Conservation (phyloP, 2,113 vertebrate genomes). For the Oreocharis arfaki region DNA sequence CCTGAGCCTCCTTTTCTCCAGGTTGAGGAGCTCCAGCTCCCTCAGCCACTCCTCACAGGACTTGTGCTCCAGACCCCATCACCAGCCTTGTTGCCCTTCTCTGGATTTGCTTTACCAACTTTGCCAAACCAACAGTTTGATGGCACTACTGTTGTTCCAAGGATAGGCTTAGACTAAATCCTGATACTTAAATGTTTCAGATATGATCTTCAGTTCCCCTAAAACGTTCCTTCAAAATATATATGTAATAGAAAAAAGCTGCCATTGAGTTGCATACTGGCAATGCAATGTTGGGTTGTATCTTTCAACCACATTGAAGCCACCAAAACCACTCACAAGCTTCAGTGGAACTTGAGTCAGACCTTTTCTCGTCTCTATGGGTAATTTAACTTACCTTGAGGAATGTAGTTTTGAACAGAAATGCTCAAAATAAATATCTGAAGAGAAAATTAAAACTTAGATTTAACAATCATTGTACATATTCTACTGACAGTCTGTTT, state of each 20-base stretch:
- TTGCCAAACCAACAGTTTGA: no score
- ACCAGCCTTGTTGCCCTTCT: not conserved
- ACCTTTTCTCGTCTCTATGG: not conserved
- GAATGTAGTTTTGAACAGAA: not conserved
- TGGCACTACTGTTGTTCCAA: not conserved
- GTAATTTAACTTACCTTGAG: not conserved
- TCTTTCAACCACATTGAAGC: not conserved
- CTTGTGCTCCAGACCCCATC: not conserved
- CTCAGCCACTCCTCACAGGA: not conserved
- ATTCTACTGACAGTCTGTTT: constrained; percentile 1
- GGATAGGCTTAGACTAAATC: not conserved
- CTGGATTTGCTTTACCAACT: not conserved
- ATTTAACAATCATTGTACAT: not conserved
- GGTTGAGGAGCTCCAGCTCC: not conserved
- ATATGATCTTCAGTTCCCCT: not conserved
- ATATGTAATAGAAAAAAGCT: not conserved
- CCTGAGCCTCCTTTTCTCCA: not conserved
- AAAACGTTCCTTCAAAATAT: not conserved
- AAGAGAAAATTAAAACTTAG: not conserved
- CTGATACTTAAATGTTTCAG: not conserved
- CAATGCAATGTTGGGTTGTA: not conserved
- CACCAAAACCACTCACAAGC: not conserved
- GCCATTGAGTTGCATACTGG: not conserved
- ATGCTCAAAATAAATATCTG: not conserved
- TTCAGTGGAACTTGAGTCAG: not conserved